Percentiles rank a stretch among this genome's conserved stretches.
Evolutionary conservation across 1,140 invertebrate species (phyloP).

Genomic region (Sycophila sp.): DNA sequence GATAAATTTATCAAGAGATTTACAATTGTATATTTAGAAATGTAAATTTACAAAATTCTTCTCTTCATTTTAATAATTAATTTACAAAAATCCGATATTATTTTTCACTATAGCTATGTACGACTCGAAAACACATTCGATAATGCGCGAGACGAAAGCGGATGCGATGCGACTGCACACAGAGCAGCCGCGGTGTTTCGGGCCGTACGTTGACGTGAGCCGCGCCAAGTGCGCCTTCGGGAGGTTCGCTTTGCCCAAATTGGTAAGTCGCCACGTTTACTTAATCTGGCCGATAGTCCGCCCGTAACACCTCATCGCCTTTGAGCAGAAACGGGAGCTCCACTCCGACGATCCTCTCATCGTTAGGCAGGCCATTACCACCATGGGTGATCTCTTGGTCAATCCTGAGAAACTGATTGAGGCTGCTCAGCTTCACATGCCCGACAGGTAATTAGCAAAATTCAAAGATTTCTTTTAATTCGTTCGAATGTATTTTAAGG

Average conservation of each 20-base stretch:
- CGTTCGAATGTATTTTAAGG: too few species aligned
- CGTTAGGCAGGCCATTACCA: constrained; percentile 40
- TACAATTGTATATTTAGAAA: too few species aligned
- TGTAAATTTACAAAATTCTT: too few species aligned
- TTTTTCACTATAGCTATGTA: neutral
- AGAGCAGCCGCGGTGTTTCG: constrained; percentile 42
- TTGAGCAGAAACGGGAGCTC: constrained; percentile 40
- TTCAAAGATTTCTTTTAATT: too few species aligned
- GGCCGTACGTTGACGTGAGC: constrained; percentile 42
- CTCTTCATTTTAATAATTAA: too few species aligned
- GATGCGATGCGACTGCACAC: constrained; percentile 25
- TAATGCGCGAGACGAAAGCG: too few species aligned
- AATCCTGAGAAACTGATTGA: constrained; percentile 43
- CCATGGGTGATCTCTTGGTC: constrained; percentile 39
- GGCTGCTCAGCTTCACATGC: constrained; percentile 39
- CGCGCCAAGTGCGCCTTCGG: constrained; percentile 42
- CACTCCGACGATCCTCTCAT: constrained; percentile 30
- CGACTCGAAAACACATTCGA: neutral
- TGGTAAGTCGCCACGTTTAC: too few species aligned
- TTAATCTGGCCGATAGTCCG: too few species aligned
- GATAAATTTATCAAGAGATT: too few species aligned
- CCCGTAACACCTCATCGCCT: too few species aligned
- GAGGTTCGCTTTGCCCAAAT: constrained; percentile 42
- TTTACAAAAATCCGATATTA: neutral
- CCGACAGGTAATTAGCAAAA: constrained; percentile 34